phyloP scores from a whole-genome alignment of 2,888 invertebrate genomes.

The Biston betularia region DNA sequence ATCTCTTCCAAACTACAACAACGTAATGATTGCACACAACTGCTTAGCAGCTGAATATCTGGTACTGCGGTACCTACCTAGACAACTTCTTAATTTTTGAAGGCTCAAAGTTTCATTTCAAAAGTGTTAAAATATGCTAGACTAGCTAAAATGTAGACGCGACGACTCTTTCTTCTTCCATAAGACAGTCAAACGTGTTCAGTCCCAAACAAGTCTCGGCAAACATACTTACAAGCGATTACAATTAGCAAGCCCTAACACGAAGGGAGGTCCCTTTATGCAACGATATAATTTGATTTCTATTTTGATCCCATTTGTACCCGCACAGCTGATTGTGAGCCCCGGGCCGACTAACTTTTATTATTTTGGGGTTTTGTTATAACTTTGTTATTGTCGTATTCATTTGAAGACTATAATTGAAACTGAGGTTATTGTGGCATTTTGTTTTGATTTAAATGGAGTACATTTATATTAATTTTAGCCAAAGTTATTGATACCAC shows the following conservation, averaged over 20 bases:
- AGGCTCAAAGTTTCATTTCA: neutral
- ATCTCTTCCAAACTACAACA: too few relatives aligned
- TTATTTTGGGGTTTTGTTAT: slow-evolving; percentile 40
- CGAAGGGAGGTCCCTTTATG: slow-evolving; percentile 60
- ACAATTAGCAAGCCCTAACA: slow-evolving; percentile 59
- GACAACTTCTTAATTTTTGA: too few relatives aligned
- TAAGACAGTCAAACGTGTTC: slow-evolving; percentile 8
- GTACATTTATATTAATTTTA: too few relatives aligned
- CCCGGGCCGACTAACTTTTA: slow-evolving; percentile 52
- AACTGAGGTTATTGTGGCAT: slow-evolving; percentile 15
- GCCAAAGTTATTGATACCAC: too few relatives aligned
- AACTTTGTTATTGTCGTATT: slow-evolving; percentile 33
- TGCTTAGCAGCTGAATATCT: too few relatives aligned
- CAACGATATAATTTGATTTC: slow-evolving; percentile 75
- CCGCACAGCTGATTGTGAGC: slow-evolving; percentile 64
- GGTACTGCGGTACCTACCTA: too few relatives aligned
- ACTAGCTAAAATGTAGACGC: neutral
- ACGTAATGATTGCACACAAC: too few relatives aligned
- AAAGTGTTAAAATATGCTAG: neutral
- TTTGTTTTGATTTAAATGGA: neutral
- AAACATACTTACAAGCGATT: slow-evolving; percentile 57
- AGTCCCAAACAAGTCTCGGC: slow-evolving; percentile 40
- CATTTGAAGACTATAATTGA: slow-evolving; percentile 24
- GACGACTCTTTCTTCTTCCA: neutral
- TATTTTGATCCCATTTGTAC: slow-evolving; percentile 77